Evolutionary conservation across 2,888 invertebrate genomes (phyloP).

Genomic region (Phortica okadai): DNA sequence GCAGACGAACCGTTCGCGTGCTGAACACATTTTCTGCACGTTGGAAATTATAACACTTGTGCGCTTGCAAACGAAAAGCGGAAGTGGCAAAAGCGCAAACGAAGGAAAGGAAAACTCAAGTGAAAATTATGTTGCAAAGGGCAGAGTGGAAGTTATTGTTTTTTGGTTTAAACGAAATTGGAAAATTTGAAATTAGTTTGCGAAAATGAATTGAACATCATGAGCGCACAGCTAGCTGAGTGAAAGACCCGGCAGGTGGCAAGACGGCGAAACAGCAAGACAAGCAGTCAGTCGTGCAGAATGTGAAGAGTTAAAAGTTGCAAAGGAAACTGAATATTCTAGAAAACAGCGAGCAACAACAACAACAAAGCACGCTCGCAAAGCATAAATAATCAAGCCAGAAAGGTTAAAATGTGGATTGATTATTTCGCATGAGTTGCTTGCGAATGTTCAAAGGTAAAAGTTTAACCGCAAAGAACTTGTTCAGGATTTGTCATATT

Average conservation of each 20-base stretch:
- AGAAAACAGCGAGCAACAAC: not conserved
- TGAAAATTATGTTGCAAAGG: not conserved
- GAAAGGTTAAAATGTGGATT: not conserved
- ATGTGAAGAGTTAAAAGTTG: not conserved
- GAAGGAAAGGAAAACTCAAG: not conserved
- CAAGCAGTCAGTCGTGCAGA: not conserved
- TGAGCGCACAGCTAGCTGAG: not conserved
- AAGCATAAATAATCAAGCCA: too few species aligned
- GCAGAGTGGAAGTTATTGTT: not conserved
- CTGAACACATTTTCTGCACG: not conserved
- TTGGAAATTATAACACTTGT: slow-evolving; percentile 16
- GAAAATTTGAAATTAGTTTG: slow-evolving; percentile 25
- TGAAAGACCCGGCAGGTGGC: not conserved
- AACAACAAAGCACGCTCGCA: not conserved
- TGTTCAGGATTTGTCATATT: slow-evolving; percentile 46
- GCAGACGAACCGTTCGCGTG: not conserved
- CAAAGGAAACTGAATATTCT: not conserved
- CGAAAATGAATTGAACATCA: slow-evolving; percentile 7
- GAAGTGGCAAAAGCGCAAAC: not conserved
- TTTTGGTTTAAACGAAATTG: slow-evolving; percentile 8
- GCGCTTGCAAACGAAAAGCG: not conserved
- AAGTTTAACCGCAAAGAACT: not conserved
- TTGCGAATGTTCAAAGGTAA: not conserved
- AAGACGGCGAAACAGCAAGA: not conserved
- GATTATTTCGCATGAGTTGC: not conserved